Percentiles rank a stretch among this genome's conserved stretches.
phyloP scores from a whole-genome alignment of 2,113 vertebrate genomes.

The Pelusios castaneus region DNA sequence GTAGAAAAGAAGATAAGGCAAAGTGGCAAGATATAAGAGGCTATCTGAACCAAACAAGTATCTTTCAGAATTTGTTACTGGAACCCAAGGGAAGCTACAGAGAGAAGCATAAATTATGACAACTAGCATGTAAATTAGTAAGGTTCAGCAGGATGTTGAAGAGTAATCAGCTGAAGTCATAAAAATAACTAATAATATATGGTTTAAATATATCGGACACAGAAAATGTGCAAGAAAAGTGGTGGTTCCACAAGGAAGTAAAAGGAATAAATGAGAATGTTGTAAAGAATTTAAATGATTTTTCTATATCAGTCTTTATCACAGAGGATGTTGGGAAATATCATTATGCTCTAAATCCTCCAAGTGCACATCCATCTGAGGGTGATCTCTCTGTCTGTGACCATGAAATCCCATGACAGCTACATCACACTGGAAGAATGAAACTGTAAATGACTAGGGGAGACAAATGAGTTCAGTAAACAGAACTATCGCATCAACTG shows the following conservation, averaged over 20 bases:
- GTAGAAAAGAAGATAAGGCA: slow-evolving; percentile 12
- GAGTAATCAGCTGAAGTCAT: background rate
- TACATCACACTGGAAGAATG: background rate
- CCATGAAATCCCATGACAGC: background rate
- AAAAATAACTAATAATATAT: background rate
- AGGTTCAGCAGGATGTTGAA: background rate
- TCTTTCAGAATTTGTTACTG: accelerated
- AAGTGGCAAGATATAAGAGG: slow-evolving; percentile 30
- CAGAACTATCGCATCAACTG: background rate
- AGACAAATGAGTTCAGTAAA: accelerated
- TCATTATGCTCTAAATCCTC: background rate
- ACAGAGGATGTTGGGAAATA: background rate
- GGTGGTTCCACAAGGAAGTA: background rate
- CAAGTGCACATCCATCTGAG: background rate
- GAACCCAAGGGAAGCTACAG: background rate
- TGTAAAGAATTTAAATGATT: background rate
- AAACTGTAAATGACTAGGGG: background rate
- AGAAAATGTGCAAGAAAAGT: background rate
- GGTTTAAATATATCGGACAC: background rate
- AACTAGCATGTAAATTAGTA: background rate
- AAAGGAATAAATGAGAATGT: background rate
- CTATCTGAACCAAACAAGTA: background rate
- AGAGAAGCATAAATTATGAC: background rate
- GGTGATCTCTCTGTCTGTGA: background rate
- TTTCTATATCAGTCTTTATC: background rate